A percentile compares a stretch with the other conserved stretches of the same genome.
phyloP scores from a whole-genome alignment of 2,888 invertebrate species.

The Vanessa cardui region DNA sequence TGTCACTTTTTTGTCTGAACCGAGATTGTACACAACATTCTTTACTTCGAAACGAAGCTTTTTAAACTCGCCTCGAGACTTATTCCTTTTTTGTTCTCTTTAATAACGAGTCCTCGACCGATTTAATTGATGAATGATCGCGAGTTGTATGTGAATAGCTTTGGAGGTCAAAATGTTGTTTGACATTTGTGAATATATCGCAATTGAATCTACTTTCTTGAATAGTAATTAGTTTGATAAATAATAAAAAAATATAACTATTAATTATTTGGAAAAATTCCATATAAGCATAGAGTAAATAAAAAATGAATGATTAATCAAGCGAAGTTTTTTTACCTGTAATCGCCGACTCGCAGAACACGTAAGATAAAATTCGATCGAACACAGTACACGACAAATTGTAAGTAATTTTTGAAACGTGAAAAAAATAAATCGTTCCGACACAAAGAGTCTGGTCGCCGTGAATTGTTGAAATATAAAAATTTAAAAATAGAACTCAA shows the following conservation, averaged over 20 bases:
- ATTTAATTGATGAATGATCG: conserved; percentile 80
- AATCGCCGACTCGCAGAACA: conserved; percentile 7
- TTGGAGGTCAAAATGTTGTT: conserved; percentile 59
- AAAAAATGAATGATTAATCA: conserved; percentile 27
- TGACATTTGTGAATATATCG: conserved; percentile 34
- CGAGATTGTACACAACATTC: conserved; percentile 83
- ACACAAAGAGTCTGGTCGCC: conserved; percentile 55
- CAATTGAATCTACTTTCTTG: conserved; percentile 18
- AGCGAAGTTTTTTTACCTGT: conserved; percentile 4
- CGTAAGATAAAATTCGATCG: conserved; percentile 26
- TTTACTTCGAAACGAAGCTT: conserved; percentile 82
- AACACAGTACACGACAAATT: conserved; percentile 31
- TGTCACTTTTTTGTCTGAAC: conserved; percentile 82
- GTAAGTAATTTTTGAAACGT: conserved; percentile 30
- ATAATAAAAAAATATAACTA: conserved; percentile 4
- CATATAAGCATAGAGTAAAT: background rate
- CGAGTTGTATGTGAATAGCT: conserved; percentile 64
- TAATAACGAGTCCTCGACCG: conserved; percentile 73
- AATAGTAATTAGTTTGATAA: conserved; percentile 13
- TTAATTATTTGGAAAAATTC: conserved; percentile 13
- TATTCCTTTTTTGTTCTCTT: conserved; percentile 76
- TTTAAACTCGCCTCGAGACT: conserved; percentile 75
- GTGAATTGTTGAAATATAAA: conserved; percentile 78
- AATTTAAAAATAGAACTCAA: conserved; percentile 81
- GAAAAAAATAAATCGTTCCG: conserved; percentile 39